Evolutionary conservation across 2,797 vertebrate species (phyloP).

Genomic region (Phylloscopus collybita): DNA sequence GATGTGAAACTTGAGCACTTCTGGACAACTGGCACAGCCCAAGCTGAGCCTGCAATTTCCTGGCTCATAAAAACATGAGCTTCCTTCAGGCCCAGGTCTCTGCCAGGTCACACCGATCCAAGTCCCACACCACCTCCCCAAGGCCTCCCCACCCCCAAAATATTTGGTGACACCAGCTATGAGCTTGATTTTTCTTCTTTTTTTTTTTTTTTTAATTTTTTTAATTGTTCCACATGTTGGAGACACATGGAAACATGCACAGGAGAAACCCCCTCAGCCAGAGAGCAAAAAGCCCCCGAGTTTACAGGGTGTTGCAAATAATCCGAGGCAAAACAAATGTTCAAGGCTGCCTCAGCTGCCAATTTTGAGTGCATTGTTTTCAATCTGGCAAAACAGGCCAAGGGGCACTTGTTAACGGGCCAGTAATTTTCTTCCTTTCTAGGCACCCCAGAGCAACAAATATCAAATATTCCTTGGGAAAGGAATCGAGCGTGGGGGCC

Average conservation of each 20-base stretch:
- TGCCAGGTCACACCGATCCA: neutral
- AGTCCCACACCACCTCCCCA: neutral
- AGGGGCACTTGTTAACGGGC: constrained; percentile 57
- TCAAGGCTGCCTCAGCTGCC: constrained; percentile 16
- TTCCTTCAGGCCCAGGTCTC: constrained; percentile 52
- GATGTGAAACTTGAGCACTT: neutral
- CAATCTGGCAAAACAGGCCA: constrained; percentile 9
- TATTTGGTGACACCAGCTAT: neutral
- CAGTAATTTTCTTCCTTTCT: constrained; percentile 62
- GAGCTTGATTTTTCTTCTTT: neutral
- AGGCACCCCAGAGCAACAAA: constrained; percentile 36
- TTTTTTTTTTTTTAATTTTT: neutral
- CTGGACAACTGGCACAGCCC: neutral
- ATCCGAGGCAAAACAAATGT: constrained; percentile 64
- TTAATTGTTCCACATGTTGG: constrained; percentile 34
- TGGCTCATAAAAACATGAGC: constrained; percentile 59
- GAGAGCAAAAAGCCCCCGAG: constrained; percentile 24
- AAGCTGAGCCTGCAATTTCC: constrained; percentile 66
- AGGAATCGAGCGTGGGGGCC: neutral
- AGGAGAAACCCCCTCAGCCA: constrained; percentile 10
- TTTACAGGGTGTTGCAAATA: constrained; percentile 71
- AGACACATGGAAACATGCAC: constrained; percentile 1
- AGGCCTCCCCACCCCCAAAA: neutral
- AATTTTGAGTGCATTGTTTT: neutral
- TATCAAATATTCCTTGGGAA: constrained; percentile 29